Evolutionary conservation across 2,797 vertebrate genomes (phyloP).

Genomic region (Echiichthys vipera): DNA sequence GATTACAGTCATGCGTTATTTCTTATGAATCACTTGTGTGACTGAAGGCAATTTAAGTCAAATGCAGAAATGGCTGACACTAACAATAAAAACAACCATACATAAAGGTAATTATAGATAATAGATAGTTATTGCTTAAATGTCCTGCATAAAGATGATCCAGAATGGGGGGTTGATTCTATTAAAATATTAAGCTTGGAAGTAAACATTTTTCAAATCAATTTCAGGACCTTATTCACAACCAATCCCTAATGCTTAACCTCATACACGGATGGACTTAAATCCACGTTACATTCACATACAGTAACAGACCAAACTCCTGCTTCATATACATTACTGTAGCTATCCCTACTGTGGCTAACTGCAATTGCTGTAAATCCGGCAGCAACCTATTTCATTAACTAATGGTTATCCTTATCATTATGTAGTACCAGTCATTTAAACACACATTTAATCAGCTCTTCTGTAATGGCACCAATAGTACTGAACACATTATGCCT

Average conservation of each 20-base stretch:
- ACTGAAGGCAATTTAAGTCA: not conserved
- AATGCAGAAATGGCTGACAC: no score
- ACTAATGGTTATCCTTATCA: constrained; percentile 51
- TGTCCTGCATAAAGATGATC: no score
- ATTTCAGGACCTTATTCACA: not conserved
- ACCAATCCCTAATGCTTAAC: not conserved
- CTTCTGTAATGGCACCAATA: not conserved
- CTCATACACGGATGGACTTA: not conserved
- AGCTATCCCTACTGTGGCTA: not conserved
- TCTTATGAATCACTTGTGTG: not conserved
- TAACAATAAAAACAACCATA: no score
- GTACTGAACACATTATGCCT: not conserved
- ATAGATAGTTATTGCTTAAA: no score
- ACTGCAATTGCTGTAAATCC: constrained; percentile 29
- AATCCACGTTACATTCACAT: constrained; percentile 1
- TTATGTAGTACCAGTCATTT: constrained; percentile 28
- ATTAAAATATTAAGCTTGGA: no score
- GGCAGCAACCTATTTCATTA: constrained; percentile 46
- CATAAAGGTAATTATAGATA: no score
- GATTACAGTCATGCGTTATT: not conserved
- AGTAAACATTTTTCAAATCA: no score
- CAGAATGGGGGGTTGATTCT: not conserved
- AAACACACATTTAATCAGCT: constrained; percentile 52
- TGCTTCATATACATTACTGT: not conserved
- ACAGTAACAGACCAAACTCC: not conserved